These are phyloP conservation scores for Chionoecetes opilio DNA, from an alignment of 1,140 invertebrate genomes.

Conservation along the genomic window DNA sequence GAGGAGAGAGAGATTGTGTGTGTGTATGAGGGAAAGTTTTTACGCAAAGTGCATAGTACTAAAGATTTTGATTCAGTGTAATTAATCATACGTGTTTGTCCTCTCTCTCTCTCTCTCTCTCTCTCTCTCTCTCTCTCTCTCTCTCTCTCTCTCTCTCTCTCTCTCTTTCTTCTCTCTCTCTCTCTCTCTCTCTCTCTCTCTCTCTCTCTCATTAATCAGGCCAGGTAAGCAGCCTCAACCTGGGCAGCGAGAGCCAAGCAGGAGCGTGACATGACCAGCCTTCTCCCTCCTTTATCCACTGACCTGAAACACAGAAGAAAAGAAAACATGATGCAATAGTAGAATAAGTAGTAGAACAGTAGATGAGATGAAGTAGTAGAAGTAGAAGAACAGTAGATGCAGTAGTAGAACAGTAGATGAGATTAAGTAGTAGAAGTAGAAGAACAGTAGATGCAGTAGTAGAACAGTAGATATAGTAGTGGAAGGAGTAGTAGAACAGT, in stretches of 20 bases:
- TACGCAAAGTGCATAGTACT: not conserved
- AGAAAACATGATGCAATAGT: not conserved
- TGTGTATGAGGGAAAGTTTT: no score
- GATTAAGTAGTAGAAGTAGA: no score
- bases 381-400: no score
- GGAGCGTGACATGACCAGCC: not conserved
- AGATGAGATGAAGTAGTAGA: no score
- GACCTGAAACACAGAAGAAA: not conserved
- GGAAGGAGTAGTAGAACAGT: no score
- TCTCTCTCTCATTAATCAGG: not conserved
- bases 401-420: no score
- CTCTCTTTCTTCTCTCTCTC: not conserved
- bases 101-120: constrained; percentile 27
- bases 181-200: not conserved
- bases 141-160: constrained; percentile 14
- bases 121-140: constrained; percentile 27
- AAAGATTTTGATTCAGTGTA: not conserved
- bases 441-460: no score
- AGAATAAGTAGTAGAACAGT: not conserved
- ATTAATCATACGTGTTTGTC: no score
- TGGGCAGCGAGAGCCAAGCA: not conserved
- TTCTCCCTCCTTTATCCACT: not conserved
- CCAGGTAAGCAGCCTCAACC: constrained; percentile 1
- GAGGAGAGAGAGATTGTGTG: no score
- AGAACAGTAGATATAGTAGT: no score